A percentile compares a stretch with the other conserved stretches of the same genome.
Conservation (phyloP, 1,140 invertebrate species). For the Daktulosphaira vitifoliae region DNA sequence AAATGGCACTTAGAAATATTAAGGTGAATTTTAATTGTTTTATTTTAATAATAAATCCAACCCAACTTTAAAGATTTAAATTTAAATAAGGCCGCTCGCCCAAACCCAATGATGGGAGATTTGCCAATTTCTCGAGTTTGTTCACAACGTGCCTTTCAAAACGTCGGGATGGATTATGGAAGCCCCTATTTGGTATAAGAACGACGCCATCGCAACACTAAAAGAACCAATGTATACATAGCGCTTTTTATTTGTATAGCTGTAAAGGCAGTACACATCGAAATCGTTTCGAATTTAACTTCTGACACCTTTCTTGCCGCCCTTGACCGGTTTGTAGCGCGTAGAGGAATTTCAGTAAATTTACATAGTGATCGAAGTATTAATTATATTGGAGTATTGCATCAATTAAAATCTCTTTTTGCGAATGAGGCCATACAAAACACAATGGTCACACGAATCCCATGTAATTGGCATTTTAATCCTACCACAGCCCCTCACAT, state of each 20-base stretch:
- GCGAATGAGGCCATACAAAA: neutral
- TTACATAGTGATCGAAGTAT: conserved; percentile 40
- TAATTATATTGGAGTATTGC: conserved; percentile 38
- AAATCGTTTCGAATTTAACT: conserved; percentile 37
- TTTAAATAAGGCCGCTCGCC: too few relatives aligned
- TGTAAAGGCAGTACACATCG: conserved; percentile 39
- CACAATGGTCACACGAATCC: neutral
- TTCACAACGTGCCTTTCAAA: conserved; percentile 38
- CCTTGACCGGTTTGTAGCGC: conserved; percentile 37
- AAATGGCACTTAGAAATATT: too few relatives aligned
- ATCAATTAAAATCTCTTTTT: neutral
- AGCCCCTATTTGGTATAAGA: neutral
- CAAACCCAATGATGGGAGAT: conserved; percentile 42
- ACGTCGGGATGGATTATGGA: conserved; percentile 39
- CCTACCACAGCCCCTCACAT: conserved; percentile 40
- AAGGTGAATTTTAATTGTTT: too few relatives aligned
- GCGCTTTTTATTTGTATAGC: conserved; percentile 38
- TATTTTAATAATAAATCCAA: too few relatives aligned
- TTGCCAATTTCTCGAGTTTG: conserved; percentile 39
- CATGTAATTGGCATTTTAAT: conserved; percentile 35
- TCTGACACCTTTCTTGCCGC: conserved; percentile 38
- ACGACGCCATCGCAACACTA: too few relatives aligned
- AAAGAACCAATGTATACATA: neutral
- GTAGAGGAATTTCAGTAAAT: conserved; percentile 36
- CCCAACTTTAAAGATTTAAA: too few relatives aligned